Base-by-base conservation (phyloP, 2,113 vertebrate species). In the Triplophysa siluroides region DNA sequence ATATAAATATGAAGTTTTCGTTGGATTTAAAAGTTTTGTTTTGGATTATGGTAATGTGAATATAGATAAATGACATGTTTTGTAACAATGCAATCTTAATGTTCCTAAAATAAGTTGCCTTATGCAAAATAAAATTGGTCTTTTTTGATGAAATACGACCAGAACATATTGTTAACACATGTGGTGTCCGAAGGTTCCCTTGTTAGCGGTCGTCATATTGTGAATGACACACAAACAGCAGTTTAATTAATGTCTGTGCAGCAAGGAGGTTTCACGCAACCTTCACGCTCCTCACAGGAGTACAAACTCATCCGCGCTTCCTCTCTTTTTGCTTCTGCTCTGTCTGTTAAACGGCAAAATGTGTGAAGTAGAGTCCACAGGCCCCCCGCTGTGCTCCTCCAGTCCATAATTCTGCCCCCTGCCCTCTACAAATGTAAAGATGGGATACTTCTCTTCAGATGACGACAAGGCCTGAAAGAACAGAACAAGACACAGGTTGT, bases 341-440 rank as follows among this genome's bases (percentile, higher is more conserved):
- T 84, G 84, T 60, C 58, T 88, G 16, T 90, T 90, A 0, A 87
- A 63, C 41, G 90, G 88, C 3, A 93, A 88, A 11, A 92, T 92
- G 84, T 87, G 90, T 5, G 85, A 72, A 0, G 87, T 58, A 0
- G 87, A 85, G 66, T 90, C 92, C 11, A 88, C 80, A 38, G 87
- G 78, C 78, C 83, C 89, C 10, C 89, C 87, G 84, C 92, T 88
- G 60, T 91, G 89, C 74, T 91, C 91, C 2, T 95, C 93, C 68
- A 95, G 87, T 78, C 90, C 90, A 65, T 94, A 95, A 83, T 96
- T 95, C 87, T 95, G 96, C 81, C 94, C 88, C 0, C 86, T 90
- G 64, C 96, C 95, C 43, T 96, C 95, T 0, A 95, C 92, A 58
- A 97, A 90, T 0, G 94, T 96, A 80, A 97, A 97, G 88, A 97